Evolutionary conservation across 2,797 vertebrate species (phyloP).

Genomic region (Atherinosoma microstoma): DNA sequence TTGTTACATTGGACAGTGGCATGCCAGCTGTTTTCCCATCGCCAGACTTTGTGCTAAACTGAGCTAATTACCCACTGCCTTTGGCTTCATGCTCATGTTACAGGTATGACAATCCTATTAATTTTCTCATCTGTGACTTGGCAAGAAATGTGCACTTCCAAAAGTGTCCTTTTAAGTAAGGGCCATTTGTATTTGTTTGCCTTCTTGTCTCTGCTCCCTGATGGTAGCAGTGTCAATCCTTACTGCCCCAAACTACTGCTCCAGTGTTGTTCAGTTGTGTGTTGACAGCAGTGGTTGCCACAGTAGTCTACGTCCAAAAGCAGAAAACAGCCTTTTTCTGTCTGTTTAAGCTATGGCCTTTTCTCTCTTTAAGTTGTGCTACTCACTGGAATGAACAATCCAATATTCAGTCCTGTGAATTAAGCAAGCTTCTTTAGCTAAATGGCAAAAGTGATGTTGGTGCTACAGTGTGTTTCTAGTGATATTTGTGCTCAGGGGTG

Average conservation of each 20-base stretch:
- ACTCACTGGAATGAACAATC: slow-evolving; percentile 20
- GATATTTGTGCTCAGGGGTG: slow-evolving; percentile 81
- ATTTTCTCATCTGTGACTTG: not conserved
- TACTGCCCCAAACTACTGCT: slow-evolving; percentile 15
- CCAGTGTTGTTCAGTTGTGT: not conserved
- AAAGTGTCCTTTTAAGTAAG: slow-evolving; percentile 5
- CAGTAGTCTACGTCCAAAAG: slow-evolving; percentile 2
- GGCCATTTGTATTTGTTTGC: slow-evolving; percentile 3
- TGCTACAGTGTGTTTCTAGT: slow-evolving; percentile 77
- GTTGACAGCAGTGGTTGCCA: slow-evolving; percentile 7
- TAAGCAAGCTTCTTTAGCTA: slow-evolving; percentile 71
- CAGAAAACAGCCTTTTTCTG: slow-evolving; percentile 13
- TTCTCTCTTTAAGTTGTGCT: slow-evolving; percentile 2
- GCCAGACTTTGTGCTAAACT: slow-evolving; percentile 5
- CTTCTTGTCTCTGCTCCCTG: slow-evolving; percentile 14
- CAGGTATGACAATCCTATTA: not conserved
- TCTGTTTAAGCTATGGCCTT: slow-evolving; percentile 1
- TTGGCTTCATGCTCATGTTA: slow-evolving; percentile 2
- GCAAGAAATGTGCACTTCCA: slow-evolving; percentile 16
- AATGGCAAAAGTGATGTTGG: slow-evolving; percentile 80
- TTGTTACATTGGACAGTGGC: not conserved
- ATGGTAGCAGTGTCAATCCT: slow-evolving; percentile 14
- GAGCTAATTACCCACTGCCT: slow-evolving; percentile 1
- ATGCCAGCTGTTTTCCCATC: not conserved
- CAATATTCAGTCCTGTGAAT: slow-evolving; percentile 62